Conservation (phyloP, 2,797 vertebrate genomes). For the Etheostoma nigrum region DNA sequence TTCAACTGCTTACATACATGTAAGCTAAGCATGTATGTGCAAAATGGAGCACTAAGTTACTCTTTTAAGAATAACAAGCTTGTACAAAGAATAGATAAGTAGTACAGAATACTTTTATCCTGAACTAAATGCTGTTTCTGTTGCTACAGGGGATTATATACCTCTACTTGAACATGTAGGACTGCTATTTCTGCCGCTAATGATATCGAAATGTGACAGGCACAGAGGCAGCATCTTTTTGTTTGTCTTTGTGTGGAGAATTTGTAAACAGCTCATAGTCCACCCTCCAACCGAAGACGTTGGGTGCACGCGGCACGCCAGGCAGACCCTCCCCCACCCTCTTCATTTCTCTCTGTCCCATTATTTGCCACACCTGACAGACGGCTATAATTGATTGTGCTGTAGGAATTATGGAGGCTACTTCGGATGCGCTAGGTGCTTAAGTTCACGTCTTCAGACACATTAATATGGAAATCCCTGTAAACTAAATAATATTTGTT, state of each 20-base stretch:
- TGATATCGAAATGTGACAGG: constrained; percentile 16
- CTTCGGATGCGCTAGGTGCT: constrained; percentile 57
- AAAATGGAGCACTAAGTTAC: not conserved
- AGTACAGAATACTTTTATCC: not conserved
- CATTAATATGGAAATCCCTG: constrained; percentile 78
- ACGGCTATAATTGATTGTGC: constrained; percentile 69
- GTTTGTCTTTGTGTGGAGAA: constrained; percentile 31
- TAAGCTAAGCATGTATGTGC: not conserved
- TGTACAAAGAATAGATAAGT: not conserved
- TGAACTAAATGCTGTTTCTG: constrained; percentile 7
- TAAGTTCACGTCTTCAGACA: constrained; percentile 63
- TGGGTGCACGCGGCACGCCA: constrained; percentile 15
- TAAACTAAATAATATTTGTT: constrained; percentile 69
- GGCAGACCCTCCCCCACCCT: constrained; percentile 29
- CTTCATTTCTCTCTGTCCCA: constrained; percentile 49
- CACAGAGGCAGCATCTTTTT: constrained; percentile 16
- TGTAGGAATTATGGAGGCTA: constrained; percentile 59
- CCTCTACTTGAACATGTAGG: constrained; percentile 5
- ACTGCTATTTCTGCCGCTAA: constrained; percentile 9
- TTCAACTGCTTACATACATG: not conserved
- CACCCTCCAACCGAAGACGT: constrained; percentile 2
- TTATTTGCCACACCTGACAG: constrained; percentile 72
- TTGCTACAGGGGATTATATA: constrained; percentile 14
- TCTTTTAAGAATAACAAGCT: not conserved
- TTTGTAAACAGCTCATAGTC: constrained; percentile 32